Percentiles rank a stretch among this genome's conserved stretches.
phyloP scores from a whole-genome alignment of 2,797 vertebrate species.

The Psittacula derbiana region DNA sequence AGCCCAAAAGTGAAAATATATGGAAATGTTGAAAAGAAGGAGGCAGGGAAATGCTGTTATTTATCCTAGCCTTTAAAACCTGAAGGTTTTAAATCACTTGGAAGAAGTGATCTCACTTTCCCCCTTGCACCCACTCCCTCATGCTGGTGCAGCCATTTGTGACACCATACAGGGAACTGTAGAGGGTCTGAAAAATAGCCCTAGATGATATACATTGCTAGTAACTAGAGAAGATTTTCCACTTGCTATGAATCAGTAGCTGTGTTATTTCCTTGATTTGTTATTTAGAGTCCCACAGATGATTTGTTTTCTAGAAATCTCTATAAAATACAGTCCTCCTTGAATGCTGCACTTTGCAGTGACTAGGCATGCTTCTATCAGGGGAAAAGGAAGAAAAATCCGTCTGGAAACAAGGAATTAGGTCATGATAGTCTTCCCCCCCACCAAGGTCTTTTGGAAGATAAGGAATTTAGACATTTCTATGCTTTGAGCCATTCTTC shows the following conservation, averaged over 20 bases:
- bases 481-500: background rate
- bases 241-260: background rate
- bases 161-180: background rate
- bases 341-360: background rate
- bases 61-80: background rate
- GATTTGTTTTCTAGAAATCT: background rate
- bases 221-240: background rate
- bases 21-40: background rate
- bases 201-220: background rate
- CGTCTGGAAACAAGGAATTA: slow-evolving; percentile 2
- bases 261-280: background rate
- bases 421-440: background rate
- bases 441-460: background rate
- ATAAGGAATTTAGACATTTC: background rate
- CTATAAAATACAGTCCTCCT: background rate
- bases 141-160: background rate
- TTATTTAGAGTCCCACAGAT: background rate
- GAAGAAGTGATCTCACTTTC: background rate
- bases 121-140: background rate
- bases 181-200: background rate
- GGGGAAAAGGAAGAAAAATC: background rate
- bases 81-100: background rate
- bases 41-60: background rate
- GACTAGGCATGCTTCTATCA: background rate
- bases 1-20: background rate